These are phyloP conservation scores for Ornithorhynchus anatinus DNA, from an alignment of 2,113 vertebrate genomes.

Conservation along the genomic window DNA sequence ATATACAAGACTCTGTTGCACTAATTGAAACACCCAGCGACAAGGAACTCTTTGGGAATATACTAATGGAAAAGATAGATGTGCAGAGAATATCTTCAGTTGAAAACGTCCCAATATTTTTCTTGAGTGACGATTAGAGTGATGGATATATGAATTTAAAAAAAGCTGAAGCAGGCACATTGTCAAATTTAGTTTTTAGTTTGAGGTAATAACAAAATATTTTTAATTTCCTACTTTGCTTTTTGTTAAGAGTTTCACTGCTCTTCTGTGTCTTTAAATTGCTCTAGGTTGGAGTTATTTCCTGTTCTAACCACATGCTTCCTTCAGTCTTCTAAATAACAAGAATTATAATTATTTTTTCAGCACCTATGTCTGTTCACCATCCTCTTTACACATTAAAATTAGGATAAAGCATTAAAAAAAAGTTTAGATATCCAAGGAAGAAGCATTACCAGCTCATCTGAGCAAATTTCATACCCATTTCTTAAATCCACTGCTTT, in stretches of 20 bases:
- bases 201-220: conserved; percentile 38
- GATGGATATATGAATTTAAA: conserved; percentile 34
- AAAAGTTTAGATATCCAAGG: neutral
- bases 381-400: conserved; percentile 8
- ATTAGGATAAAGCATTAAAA: conserved; percentile 5
- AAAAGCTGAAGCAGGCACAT: conserved; percentile 21
- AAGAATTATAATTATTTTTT: conserved; percentile 24
- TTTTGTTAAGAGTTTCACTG: conserved; percentile 34
- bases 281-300: conserved; percentile 3
- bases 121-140: conserved; percentile 37
- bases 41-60: conserved; percentile 65
- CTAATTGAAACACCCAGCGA: conserved; percentile 89
- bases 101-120: conserved; percentile 52
- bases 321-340: conserved; percentile 25
- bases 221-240: conserved; percentile 48
- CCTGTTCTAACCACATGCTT: conserved; percentile 23
- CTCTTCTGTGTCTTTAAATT: conserved; percentile 28
- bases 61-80: conserved; percentile 58
- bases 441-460: neutral
- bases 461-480: too few relatives aligned
- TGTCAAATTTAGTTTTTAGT: conserved; percentile 36
- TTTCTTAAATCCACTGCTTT: too few relatives aligned
- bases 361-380: neutral
- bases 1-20: conserved; percentile 81
- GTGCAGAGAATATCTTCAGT: conserved; percentile 41